phyloP scores from a whole-genome alignment of 2,888 invertebrate species.

The Stegana nigrithorax region DNA sequence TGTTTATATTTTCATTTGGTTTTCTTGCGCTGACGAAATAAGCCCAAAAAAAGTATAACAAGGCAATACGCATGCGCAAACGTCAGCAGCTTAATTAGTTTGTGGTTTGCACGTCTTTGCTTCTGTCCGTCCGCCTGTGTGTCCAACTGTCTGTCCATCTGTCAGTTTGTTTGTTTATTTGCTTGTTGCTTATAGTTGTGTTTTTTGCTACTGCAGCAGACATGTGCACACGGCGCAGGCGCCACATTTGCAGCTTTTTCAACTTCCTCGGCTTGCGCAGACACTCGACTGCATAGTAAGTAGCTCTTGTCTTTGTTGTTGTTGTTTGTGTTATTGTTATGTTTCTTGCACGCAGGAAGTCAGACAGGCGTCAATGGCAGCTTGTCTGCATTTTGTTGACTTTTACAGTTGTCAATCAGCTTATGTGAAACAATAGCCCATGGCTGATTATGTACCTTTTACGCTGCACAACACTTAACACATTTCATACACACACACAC shows the following conservation, averaged over 20 bases:
- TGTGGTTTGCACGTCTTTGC: background rate
- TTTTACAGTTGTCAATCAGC: constrained; percentile 13
- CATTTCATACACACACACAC: background rate
- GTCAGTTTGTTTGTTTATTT: background rate
- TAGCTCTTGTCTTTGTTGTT: background rate
- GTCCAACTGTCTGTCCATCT: background rate
- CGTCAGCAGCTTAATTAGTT: constrained; percentile 31
- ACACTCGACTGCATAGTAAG: constrained; percentile 1
- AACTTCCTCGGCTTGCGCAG: too few relatives aligned
- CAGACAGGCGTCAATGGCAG: too few relatives aligned
- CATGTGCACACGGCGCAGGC: background rate
- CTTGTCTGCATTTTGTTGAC: too few relatives aligned
- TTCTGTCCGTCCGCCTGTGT: background rate
- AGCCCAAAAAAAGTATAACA: constrained; percentile 4
- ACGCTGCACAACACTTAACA: background rate
- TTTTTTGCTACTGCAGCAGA: background rate
- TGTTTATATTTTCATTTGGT: too few relatives aligned
- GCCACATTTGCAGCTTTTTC: background rate
- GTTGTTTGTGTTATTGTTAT: too few relatives aligned
- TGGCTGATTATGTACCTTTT: too few relatives aligned
- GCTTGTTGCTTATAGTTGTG: constrained; percentile 4
- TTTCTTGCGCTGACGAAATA: too few relatives aligned
- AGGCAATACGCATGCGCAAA: constrained; percentile 8
- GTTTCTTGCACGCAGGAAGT: too few relatives aligned
- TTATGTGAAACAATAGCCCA: too few relatives aligned